Evolutionary conservation across 2,888 invertebrate species (phyloP).

Genomic region (Heliconius sara): DNA sequence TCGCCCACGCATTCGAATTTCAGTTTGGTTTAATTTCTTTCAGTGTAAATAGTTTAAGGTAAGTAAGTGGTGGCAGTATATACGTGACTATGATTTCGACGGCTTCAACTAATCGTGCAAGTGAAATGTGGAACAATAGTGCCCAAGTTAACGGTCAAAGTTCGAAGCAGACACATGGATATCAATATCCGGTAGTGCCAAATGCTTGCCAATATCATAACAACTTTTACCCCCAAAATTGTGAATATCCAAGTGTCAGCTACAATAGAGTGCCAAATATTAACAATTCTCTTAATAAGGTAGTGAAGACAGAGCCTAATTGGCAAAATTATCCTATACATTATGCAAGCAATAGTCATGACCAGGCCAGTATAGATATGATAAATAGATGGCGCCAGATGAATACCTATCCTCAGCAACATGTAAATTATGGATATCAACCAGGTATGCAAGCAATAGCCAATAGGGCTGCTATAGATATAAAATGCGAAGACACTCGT

Average conservation of each 20-base stretch:
- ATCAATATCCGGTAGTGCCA: constrained; percentile 61
- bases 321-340: constrained; percentile 67
- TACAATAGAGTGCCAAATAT: constrained; percentile 61
- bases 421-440: constrained; percentile 61
- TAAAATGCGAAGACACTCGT: constrained; percentile 61
- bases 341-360: constrained; percentile 54
- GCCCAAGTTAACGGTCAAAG: constrained; percentile 65
- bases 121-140: constrained; percentile 77
- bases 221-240: constrained; percentile 61
- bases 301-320: constrained; percentile 70
- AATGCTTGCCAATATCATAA: constrained; percentile 67
- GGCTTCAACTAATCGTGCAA: constrained; percentile 69
- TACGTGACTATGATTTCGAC: constrained; percentile 64
- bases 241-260: constrained; percentile 62
- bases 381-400: constrained; percentile 73
- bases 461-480: constrained; percentile 56
- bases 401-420: constrained; percentile 64
- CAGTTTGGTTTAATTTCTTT: constrained; percentile 54
- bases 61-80: background rate
- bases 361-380: constrained; percentile 63
- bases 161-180: constrained; percentile 63
- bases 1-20: constrained; percentile 72
- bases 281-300: constrained; percentile 53
- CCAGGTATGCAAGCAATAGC: constrained; percentile 56
- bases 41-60: constrained; percentile 53